Percentiles rank a stretch among this genome's conserved stretches.
Conservation (phyloP, 2,888 invertebrate species). For the Furcula furcula region DNA sequence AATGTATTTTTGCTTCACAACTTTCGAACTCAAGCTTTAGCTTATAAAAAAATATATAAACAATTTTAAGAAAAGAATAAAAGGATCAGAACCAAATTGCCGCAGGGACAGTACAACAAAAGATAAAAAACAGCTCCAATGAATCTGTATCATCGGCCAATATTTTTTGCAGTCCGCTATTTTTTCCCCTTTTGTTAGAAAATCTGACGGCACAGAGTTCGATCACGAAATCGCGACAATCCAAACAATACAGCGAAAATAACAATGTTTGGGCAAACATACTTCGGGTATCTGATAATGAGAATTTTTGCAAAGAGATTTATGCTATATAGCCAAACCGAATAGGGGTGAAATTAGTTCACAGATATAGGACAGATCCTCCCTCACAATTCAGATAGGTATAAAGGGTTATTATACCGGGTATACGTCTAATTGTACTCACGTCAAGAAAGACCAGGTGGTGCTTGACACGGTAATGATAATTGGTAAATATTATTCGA, state of each 20-base stretch:
- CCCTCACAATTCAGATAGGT: conserved; percentile 40
- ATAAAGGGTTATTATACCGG: conserved; percentile 49
- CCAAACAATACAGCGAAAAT: conserved; percentile 47
- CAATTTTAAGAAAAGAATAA: background rate
- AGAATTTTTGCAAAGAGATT: conserved; percentile 6
- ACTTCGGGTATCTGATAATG: conserved; percentile 24
- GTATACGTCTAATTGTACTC: conserved; percentile 29
- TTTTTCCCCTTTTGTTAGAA: conserved; percentile 45
- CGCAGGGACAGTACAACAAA: conserved; percentile 17
- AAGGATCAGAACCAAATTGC: conserved; percentile 7
- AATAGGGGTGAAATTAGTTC: conserved; percentile 17
- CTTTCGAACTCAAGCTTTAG: no score
- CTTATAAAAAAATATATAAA: background rate
- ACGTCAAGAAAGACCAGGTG: conserved; percentile 35
- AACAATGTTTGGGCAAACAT: conserved; percentile 54
- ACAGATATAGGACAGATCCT: conserved; percentile 7
- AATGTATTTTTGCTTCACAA: no score
- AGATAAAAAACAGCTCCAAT: conserved; percentile 10
- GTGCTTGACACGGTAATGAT: conserved; percentile 33
- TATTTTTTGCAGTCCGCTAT: conserved; percentile 32
- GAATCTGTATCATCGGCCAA: conserved; percentile 32
- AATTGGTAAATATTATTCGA: conserved; percentile 23
- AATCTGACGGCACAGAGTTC: conserved; percentile 56
- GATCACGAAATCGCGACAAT: conserved; percentile 49
- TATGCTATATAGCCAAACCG: conserved; percentile 1